A percentile compares a stretch with the other conserved stretches of the same genome.
Conservation (phyloP, 2,888 invertebrate species). For the Stenchaetothrips biformis region DNA sequence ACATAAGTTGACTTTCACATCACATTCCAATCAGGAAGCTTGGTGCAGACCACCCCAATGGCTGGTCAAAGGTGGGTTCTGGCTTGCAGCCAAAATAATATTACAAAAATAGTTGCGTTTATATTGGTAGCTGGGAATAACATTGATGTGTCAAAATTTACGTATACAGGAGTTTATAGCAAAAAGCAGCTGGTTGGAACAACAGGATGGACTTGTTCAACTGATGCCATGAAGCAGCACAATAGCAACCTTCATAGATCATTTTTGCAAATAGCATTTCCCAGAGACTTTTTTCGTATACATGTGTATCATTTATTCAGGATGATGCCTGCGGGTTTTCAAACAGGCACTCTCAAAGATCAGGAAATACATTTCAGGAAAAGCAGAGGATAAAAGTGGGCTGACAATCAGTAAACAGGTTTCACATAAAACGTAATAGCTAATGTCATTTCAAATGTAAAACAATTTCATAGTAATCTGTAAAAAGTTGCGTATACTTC, state of each 20-base stretch:
- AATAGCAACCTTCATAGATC: not conserved
- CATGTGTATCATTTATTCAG: not conserved
- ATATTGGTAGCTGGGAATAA: not conserved
- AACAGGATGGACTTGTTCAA: not conserved
- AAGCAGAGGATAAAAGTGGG: not conserved
- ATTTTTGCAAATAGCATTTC: not conserved
- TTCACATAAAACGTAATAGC: not conserved
- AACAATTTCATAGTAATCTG: constrained; percentile 4
- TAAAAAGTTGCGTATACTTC: constrained; percentile 17
- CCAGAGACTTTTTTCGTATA: not conserved
- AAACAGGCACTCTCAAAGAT: not conserved
- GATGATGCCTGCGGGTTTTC: not conserved
- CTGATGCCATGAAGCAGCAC: not conserved
- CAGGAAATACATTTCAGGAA: not conserved
- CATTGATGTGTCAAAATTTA: not conserved
- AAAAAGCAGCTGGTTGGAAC: not conserved
- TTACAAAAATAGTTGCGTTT: constrained; percentile 1
- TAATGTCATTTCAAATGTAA: not conserved
- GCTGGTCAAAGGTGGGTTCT: not conserved
- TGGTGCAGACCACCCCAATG: not conserved
- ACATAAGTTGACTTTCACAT: not conserved
- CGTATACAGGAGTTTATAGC: constrained; percentile 11
- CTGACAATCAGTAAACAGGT: not conserved
- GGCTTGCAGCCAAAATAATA: not conserved
- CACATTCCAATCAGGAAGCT: not conserved